These are phyloP conservation scores for Philopotamus ludificatus DNA, from an alignment of 1,140 invertebrate species.

Conservation along the genomic window DNA sequence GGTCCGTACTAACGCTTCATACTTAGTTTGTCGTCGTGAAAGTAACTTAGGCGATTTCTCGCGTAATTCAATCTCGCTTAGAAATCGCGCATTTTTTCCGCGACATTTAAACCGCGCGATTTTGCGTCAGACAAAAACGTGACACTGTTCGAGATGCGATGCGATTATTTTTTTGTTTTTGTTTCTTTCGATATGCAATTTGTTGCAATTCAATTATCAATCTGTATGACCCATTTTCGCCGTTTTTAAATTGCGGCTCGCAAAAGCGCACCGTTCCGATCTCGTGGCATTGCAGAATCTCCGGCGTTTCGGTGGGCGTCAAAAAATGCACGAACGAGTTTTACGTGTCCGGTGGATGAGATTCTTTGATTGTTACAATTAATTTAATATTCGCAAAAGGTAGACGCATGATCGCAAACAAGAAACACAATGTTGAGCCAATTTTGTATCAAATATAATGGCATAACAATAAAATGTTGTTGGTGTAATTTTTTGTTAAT, in stretches of 20 bases:
- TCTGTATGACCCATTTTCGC: slow-evolving; percentile 18
- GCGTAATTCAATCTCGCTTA: not conserved
- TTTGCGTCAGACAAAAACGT: not conserved
- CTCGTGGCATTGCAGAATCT: slow-evolving; percentile 9
- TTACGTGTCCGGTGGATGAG: slow-evolving; percentile 16
- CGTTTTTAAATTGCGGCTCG: slow-evolving; percentile 20
- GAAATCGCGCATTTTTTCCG: slow-evolving; percentile 4
- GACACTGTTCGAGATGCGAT: not conserved
- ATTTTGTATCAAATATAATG: too few relatives aligned
- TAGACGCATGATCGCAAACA: too few relatives aligned
- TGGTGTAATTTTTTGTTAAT: too few relatives aligned
- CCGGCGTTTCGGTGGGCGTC: slow-evolving; percentile 1
- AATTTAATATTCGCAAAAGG: not conserved
- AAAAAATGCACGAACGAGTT: slow-evolving; percentile 25
- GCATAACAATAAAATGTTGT: too few relatives aligned
- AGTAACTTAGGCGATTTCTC: slow-evolving; percentile 9
- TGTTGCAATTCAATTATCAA: slow-evolving; percentile 10
- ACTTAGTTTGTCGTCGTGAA: not conserved
- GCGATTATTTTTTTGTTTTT: too few relatives aligned
- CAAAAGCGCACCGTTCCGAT: not conserved
- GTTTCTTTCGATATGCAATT: not conserved
- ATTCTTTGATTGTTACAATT: slow-evolving; percentile 3
- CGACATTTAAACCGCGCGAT: not conserved
- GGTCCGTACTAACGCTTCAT: too few relatives aligned
- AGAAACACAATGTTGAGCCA: too few relatives aligned